phyloP scores from a whole-genome alignment of 2,888 invertebrate genomes.

The Leptothorax acervorum region DNA sequence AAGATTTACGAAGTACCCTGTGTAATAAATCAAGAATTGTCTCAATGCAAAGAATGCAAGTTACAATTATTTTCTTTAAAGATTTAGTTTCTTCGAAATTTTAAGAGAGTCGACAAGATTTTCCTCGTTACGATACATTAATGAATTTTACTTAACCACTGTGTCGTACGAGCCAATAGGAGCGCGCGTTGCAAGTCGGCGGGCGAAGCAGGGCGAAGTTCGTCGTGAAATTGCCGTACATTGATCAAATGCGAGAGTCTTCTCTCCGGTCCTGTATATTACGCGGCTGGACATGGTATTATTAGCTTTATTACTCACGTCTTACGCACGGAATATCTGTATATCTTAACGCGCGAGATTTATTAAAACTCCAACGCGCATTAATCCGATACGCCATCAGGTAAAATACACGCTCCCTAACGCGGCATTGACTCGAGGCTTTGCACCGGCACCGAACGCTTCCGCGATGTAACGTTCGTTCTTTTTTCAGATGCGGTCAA shows the following conservation, averaged over 20 bases:
- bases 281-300: neutral
- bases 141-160: neutral
- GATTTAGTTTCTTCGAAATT: too few species aligned
- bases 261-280: neutral
- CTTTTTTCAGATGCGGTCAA: conserved; percentile 3
- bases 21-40: neutral
- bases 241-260: neutral
- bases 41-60: neutral
- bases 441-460: neutral
- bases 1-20: neutral
- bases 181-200: neutral
- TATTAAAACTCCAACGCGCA: neutral
- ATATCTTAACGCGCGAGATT: neutral
- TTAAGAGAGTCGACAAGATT: neutral
- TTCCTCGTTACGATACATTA: neutral
- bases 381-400: neutral
- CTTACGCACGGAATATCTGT: neutral
- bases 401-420: neutral
- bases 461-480: neutral
- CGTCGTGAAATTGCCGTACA: neutral
- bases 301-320: neutral
- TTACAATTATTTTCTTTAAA: neutral
- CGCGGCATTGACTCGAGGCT: neutral
- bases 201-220: neutral
- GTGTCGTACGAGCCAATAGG: neutral